Evolutionary conservation across 2,888 invertebrate genomes (phyloP), one percentile per base, ranked within the genome.

Genomic region (Tipula unca): DNA sequence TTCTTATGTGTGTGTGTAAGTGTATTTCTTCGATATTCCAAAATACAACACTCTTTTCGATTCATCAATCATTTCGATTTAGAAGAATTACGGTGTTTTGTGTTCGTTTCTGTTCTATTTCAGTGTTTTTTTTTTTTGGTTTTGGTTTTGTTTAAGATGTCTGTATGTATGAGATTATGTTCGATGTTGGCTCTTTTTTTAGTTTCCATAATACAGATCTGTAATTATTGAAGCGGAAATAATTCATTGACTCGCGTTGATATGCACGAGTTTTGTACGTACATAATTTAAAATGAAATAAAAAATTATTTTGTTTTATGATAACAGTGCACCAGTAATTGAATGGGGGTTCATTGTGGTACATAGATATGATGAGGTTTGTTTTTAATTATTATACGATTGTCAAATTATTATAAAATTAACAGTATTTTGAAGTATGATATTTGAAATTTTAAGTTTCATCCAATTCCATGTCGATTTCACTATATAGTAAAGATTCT

Each of bases 41-140:
- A 48, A 20, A 69, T 25, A n/a, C 69, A 20, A 69, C 25, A 69
- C 69, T 69, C 20, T 69, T 48, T 48, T 25, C 69, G 69, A 13
- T 69, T 69, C 69, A 69, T 69, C 69, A 69, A 69, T 69, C 69
- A 69, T 69, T 69, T 69, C 69, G 69, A 69, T 69, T 69, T 69
- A 69, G 69, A 69, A 69, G n/a, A 69, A 25, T 69, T 69, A 69
- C 25, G 17, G 17, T 25, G 69, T 69, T 69, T 69, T 48, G 20
- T 25, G 3, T 20, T 69, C 25, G 20, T 69, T 69, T 69, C 25
- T 69, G 25, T 25, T 69, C 25, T 69, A 69, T 25, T 69, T 54
- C 3, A 20, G 69, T 69, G 20, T 69, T 69, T 25, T 20, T 17
- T 17, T 54, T 54, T 48, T 25, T 20, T 20, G 4, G 17, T n/a